Percentiles rank a stretch among this genome's conserved stretches.
These are phyloP conservation scores for Abrostola tripartita DNA, from an alignment of 2,888 invertebrate genomes.

Conservation along the genomic window DNA sequence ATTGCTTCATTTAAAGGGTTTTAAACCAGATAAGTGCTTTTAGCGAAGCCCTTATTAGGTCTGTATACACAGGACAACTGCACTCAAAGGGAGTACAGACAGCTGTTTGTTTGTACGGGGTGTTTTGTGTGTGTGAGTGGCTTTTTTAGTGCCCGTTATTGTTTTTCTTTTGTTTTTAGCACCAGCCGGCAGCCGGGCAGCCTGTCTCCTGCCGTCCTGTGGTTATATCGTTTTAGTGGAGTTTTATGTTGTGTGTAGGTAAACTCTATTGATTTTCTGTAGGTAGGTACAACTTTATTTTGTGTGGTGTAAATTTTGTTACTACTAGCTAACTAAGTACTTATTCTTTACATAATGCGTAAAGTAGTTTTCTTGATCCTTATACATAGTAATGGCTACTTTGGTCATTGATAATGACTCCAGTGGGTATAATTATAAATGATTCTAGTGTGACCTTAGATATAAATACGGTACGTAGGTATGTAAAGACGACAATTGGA, in stretches of 20 bases:
- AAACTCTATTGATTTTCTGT: not conserved
- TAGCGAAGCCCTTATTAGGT: constrained; percentile 70
- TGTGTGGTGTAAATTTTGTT: not conserved
- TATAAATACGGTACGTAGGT: too few relatives aligned
- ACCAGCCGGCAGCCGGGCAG: constrained; percentile 22
- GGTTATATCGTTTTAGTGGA: constrained; percentile 24
- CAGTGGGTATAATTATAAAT: too few relatives aligned
- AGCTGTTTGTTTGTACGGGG: constrained; percentile 48
- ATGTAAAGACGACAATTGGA: too few relatives aligned
- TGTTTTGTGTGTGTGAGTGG: constrained; percentile 29
- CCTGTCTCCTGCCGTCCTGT: constrained; percentile 39
- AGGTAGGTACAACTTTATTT: constrained; percentile 1
- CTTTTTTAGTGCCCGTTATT: constrained; percentile 34
- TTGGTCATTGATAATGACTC: too few relatives aligned
- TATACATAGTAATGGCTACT: too few relatives aligned
- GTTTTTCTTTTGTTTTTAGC: constrained; percentile 24
- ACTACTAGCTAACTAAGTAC: not conserved
- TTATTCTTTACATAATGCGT: too few relatives aligned
- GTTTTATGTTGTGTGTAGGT: constrained; percentile 2
- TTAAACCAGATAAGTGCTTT: constrained; percentile 80
- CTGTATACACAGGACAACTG: constrained; percentile 64
- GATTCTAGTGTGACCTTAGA: too few relatives aligned
- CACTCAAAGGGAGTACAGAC: constrained; percentile 41
- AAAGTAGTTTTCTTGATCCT: too few relatives aligned
- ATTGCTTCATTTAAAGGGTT: constrained; percentile 83